A percentile compares a stretch with the other conserved stretches of the same genome.
Conservation (phyloP, 1,140 invertebrate genomes). For the Drosophila azteca region DNA sequence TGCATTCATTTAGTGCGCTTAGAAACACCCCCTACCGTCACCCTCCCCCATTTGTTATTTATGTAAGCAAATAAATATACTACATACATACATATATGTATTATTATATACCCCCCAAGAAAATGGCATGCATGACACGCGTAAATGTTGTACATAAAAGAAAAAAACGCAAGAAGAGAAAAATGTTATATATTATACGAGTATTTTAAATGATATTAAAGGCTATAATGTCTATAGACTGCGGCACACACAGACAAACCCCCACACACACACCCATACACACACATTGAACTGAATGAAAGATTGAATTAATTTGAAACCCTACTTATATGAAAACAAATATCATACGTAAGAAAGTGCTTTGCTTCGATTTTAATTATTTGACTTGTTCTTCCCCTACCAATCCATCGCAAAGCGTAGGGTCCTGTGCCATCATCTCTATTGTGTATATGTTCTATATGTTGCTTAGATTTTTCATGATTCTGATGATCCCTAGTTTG, state of each 20-base stretch:
- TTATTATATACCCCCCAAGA: slow-evolving; percentile 7
- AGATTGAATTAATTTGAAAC: not conserved
- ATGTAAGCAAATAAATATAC: no score
- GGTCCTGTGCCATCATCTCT: no score
- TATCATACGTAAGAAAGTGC: no score
- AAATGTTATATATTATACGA: slow-evolving; percentile 24
- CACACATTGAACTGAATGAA: slow-evolving; percentile 9
- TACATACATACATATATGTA: slow-evolving; percentile 20
- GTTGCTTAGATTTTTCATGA: no score
- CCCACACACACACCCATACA: slow-evolving; percentile 1
- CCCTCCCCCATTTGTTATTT: no score
- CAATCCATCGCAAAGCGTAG: no score
- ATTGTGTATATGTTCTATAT: no score
- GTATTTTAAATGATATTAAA: slow-evolving; percentile 3
- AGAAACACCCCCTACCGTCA: not conserved
- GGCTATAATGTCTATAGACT: slow-evolving; percentile 33
- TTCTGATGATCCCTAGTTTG: no score
- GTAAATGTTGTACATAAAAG: slow-evolving; percentile 21
- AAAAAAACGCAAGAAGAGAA: slow-evolving; percentile 19
- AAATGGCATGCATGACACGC: slow-evolving; percentile 10
- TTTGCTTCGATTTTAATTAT: no score
- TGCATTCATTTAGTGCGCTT: slow-evolving; percentile 40
- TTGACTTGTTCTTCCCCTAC: no score
- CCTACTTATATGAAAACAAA: no score
- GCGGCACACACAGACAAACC: slow-evolving; percentile 22